Percentiles rank a stretch among this genome's conserved stretches.
phyloP scores from a whole-genome alignment of 2,797 vertebrate species.

The Capromys pilorides region DNA sequence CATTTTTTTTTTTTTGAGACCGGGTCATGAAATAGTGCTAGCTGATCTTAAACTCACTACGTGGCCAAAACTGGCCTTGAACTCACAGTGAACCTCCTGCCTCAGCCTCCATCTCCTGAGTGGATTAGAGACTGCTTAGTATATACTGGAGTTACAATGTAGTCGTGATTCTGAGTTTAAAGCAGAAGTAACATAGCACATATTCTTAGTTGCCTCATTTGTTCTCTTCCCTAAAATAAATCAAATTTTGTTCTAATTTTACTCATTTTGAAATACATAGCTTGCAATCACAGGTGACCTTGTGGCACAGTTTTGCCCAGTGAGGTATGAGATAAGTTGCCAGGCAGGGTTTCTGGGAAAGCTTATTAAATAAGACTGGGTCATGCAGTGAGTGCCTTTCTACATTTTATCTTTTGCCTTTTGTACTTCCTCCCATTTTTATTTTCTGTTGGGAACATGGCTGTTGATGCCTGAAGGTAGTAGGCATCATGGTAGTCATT shows the following conservation, averaged over 20 bases:
- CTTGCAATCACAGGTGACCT: not conserved
- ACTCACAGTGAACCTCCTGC: not conserved
- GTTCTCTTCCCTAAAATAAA: constrained; percentile 1
- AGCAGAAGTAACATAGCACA: not conserved
- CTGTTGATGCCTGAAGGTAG: not conserved
- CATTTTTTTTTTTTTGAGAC: not conserved
- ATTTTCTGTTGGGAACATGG: not conserved
- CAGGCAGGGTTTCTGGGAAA: constrained; percentile 19
- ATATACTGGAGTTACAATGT: not conserved
- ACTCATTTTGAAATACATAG: not conserved
- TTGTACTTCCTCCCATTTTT: constrained; percentile 15
- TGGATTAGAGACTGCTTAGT: not conserved
- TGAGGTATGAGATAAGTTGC: not conserved
- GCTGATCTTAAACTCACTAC: not conserved
- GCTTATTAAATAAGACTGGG: not conserved
- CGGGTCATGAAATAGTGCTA: not conserved
- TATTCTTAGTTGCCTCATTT: not conserved
- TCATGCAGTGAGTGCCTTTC: not conserved
- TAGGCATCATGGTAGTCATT: too few relatives aligned
- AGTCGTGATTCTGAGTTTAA: not conserved
- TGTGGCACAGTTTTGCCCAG: not conserved
- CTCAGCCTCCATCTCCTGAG: not conserved
- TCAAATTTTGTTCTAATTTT: not conserved
- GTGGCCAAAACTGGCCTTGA: not conserved
- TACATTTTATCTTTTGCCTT: not conserved